Evolutionary conservation across 2,888 invertebrate genomes (phyloP).

Genomic region (Pterobdella sp.): DNA sequence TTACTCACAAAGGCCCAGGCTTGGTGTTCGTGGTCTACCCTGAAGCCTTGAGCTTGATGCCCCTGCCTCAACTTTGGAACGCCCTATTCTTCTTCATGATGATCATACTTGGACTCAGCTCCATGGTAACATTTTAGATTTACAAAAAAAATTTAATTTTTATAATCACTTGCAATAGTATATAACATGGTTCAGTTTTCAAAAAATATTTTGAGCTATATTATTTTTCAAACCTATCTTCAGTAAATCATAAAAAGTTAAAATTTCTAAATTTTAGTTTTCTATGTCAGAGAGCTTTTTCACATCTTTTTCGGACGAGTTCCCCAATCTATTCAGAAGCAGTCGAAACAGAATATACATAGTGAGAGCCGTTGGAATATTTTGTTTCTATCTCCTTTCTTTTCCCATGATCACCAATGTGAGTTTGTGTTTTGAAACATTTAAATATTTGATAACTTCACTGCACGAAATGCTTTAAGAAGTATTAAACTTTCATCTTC

Average conservation of each 20-base stretch:
- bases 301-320: constrained; percentile 35
- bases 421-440: background rate
- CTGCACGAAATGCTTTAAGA: background rate
- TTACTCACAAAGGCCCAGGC: constrained; percentile 50
- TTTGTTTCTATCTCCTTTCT: constrained; percentile 41
- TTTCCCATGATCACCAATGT: constrained; percentile 45
- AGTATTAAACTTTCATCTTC: background rate
- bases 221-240: background rate
- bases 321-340: constrained; percentile 29
- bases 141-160: background rate
- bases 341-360: constrained; percentile 30
- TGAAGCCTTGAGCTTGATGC: constrained; percentile 40
- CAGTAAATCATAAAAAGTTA: too few species aligned
- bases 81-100: constrained; percentile 51
- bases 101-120: constrained; percentile 50
- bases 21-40: constrained; percentile 15
- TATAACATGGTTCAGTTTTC: background rate
- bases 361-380: constrained; percentile 41
- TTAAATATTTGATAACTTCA: background rate
- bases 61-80: constrained; percentile 48
- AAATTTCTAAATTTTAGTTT: constrained; percentile 41
- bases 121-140: constrained; percentile 42
- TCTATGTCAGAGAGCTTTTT: constrained; percentile 42
- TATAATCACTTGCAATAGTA: background rate
- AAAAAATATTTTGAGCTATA: background rate